Percentiles rank a stretch among this genome's conserved stretches.
These are phyloP conservation scores for Scomber japonicus DNA, from an alignment of 2,113 vertebrate species.

Conservation along the genomic window DNA sequence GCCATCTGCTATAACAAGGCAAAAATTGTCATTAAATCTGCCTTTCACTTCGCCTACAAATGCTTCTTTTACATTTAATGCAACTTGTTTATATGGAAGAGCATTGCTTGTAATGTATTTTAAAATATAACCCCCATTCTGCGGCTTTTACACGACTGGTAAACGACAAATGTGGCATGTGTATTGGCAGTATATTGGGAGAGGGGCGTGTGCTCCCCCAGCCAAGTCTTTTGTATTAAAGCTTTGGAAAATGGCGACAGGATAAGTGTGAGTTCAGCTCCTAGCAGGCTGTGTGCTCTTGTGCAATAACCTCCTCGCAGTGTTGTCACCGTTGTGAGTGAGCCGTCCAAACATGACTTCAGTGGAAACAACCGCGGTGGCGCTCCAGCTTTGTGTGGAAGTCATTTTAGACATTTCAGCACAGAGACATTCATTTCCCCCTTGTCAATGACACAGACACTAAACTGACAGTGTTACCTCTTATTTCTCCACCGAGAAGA, in stretches of 20 bases:
- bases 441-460: slow-evolving; percentile 11
- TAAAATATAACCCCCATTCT: not conserved
- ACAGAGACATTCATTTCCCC: slow-evolving; percentile 27
- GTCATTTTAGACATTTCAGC: slow-evolving; percentile 27
- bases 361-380: slow-evolving; percentile 24
- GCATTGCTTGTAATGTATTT: not conserved
- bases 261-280: slow-evolving; percentile 44
- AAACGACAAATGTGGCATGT: not conserved
- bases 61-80: not conserved
- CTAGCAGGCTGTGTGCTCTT: slow-evolving; percentile 16
- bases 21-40: slow-evolving; percentile 33
- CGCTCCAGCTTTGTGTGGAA: slow-evolving; percentile 7
- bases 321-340: slow-evolving; percentile 16
- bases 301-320: slow-evolving; percentile 33
- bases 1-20: slow-evolving; percentile 61
- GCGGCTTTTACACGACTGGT: not conserved
- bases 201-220: slow-evolving; percentile 57
- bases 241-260: slow-evolving; percentile 82
- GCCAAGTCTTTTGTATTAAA: slow-evolving; percentile 67
- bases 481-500: not conserved
- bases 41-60: not conserved
- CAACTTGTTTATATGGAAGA: rapidly evolving
- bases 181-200: slow-evolving; percentile 10
- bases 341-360: slow-evolving; percentile 27
- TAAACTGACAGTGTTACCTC: not conserved